These are phyloP conservation scores for Drosophila oshimai DNA, from an alignment of 1,140 invertebrate species.

Conservation along the genomic window DNA sequence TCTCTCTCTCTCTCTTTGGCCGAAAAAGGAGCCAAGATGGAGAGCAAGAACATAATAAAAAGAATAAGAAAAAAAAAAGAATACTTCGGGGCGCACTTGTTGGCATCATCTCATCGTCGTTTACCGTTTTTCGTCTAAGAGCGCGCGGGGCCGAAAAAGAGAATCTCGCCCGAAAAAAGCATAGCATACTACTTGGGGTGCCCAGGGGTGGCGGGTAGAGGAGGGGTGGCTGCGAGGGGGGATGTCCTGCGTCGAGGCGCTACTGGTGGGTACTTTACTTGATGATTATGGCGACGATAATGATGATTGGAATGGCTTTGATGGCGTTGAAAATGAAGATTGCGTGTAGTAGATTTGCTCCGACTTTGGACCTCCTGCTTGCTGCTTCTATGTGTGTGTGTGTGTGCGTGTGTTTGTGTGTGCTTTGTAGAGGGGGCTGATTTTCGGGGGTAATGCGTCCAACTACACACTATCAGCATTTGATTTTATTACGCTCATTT, in stretches of 20 bases:
- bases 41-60: not conserved
- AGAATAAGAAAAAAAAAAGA: slow-evolving; percentile 20
- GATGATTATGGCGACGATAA: slow-evolving; percentile 83
- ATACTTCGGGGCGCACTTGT: slow-evolving; percentile 69
- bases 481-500: slow-evolving; percentile 79
- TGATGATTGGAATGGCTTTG: slow-evolving; percentile 83
- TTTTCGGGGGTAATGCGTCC: slow-evolving; percentile 61
- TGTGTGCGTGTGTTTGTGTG: slow-evolving; percentile 2
- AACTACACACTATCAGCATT: slow-evolving; percentile 76
- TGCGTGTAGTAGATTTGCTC: slow-evolving; percentile 81
- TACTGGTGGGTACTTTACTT: slow-evolving; percentile 82
- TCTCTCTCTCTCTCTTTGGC: not conserved
- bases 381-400: not conserved
- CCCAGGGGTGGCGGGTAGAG: no score
- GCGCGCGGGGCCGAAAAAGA: slow-evolving; percentile 24
- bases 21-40: slow-evolving; percentile 2
- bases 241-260: slow-evolving; percentile 46
- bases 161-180: slow-evolving; percentile 5
- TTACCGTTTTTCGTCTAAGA: slow-evolving; percentile 52
- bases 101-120: slow-evolving; percentile 56
- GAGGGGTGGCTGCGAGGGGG: not conserved
- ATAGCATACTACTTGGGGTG: slow-evolving; percentile 42
- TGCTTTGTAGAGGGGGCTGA: slow-evolving; percentile 5
- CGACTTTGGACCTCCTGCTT: not conserved
- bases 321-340: slow-evolving; percentile 83